Percentiles rank a stretch among this genome's conserved stretches.
Conservation (phyloP, 2,797 vertebrate genomes). For the Diceros bicornis region DNA sequence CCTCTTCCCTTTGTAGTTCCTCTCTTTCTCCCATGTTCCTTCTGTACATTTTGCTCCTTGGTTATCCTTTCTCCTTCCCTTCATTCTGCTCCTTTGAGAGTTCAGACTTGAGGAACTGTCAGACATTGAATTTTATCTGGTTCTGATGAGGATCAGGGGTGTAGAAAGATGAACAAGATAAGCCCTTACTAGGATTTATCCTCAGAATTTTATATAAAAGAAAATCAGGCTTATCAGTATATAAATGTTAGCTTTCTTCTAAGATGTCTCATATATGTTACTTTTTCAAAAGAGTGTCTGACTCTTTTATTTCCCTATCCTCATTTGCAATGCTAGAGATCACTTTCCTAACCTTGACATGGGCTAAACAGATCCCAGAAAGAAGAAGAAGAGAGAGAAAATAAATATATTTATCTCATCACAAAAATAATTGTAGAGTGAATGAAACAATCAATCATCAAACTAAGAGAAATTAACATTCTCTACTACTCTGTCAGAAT, state of each 20-base stretch:
- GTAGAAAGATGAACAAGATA: background rate
- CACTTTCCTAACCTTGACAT: background rate
- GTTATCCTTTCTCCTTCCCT: background rate
- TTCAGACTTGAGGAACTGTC: background rate
- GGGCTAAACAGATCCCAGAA: background rate
- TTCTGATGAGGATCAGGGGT: background rate
- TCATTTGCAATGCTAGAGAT: background rate
- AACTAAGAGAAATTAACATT: background rate
- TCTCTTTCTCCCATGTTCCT: background rate
- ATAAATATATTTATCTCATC: background rate
- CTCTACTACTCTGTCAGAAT: background rate
- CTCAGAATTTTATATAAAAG: background rate
- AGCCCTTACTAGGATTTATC: background rate
- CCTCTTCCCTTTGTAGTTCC: background rate
- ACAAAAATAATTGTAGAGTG: background rate
- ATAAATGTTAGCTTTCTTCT: background rate
- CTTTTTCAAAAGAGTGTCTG: background rate
- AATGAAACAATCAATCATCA: background rate
- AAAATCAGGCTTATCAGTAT: conserved; percentile 5
- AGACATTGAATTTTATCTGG: background rate
- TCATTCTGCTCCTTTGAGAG: background rate
- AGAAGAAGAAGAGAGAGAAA: background rate
- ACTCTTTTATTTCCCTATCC: background rate
- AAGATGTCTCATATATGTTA: background rate
- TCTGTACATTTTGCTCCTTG: background rate